A percentile compares a stretch with the other conserved stretches of the same genome.
Conservation (phyloP, 2,797 vertebrate species). For the Sphaeramia orbicularis region DNA sequence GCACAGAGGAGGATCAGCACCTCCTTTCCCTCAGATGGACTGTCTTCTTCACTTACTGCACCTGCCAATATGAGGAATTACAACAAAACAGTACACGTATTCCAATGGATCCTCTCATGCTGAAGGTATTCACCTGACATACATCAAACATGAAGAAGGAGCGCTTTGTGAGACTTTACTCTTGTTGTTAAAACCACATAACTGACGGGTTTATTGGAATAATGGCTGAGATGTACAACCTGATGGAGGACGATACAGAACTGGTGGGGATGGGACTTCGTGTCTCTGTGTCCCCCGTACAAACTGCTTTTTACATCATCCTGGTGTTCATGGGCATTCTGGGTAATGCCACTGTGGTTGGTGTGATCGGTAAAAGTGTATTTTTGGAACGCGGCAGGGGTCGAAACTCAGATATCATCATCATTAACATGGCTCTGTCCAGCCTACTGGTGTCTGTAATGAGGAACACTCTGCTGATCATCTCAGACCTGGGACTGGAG, state of each 20-base stretch:
- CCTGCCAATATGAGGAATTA: background rate
- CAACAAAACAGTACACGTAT: background rate
- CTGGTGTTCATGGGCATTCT: slow-evolving; percentile 83
- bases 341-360: slow-evolving; percentile 80
- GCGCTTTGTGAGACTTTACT: background rate
- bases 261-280: slow-evolving; percentile 66
- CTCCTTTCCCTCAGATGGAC: slow-evolving; percentile 3
- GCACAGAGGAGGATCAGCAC: slow-evolving; percentile 6
- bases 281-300: slow-evolving; percentile 50
- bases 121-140: background rate
- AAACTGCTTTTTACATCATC: slow-evolving; percentile 73
- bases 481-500: slow-evolving; percentile 81
- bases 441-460: slow-evolving; percentile 84
- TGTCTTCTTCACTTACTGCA: slow-evolving; percentile 14
- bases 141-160: slow-evolving; percentile 23
- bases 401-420: slow-evolving; percentile 84
- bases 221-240: background rate
- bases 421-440: slow-evolving; percentile 86
- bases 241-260: background rate
- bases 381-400: slow-evolving; percentile 57
- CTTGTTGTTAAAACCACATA: slow-evolving; percentile 23
- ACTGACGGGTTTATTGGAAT: background rate
- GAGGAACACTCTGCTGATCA: slow-evolving; percentile 82
- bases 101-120: background rate
- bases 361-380: slow-evolving; percentile 79